Conservation (phyloP, 2,888 invertebrate species). For the Dione juno region DNA sequence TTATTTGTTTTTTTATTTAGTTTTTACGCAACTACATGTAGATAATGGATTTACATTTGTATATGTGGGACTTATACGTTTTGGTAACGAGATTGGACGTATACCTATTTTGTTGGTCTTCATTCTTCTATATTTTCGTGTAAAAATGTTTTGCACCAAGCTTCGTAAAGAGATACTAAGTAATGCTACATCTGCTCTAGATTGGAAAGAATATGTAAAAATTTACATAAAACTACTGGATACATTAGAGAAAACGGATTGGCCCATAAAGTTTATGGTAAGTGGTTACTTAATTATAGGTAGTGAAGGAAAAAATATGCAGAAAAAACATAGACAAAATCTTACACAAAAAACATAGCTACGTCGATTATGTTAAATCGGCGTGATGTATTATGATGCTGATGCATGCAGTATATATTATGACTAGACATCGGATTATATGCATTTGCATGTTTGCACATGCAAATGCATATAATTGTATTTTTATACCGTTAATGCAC, state of each 20-base stretch:
- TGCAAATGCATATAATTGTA: too few species aligned
- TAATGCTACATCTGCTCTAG: constrained; percentile 2
- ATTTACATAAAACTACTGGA: constrained; percentile 25
- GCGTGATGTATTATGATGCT: too few species aligned
- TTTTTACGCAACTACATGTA: neutral
- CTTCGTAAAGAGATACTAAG: constrained; percentile 30
- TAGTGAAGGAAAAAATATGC: neutral
- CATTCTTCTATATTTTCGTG: constrained; percentile 31
- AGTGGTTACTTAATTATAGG: too few species aligned
- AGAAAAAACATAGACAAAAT: too few species aligned
- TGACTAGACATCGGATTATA: too few species aligned
- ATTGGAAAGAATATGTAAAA: constrained; percentile 31
- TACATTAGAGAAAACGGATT: constrained; percentile 31
- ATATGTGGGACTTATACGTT: neutral
- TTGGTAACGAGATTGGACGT: constrained; percentile 25
- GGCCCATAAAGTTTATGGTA: constrained; percentile 37
- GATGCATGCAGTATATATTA: too few species aligned
- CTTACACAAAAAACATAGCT: too few species aligned
- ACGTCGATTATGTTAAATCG: too few species aligned
- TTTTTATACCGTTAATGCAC: too few species aligned
- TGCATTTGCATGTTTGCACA: too few species aligned
- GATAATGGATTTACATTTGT: neutral
- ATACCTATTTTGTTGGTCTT: constrained; percentile 27
- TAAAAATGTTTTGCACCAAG: constrained; percentile 30
- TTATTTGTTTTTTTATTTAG: neutral